Base-by-base conservation (phyloP, 2,888 invertebrate species). In the Eledona agricola region DNA sequence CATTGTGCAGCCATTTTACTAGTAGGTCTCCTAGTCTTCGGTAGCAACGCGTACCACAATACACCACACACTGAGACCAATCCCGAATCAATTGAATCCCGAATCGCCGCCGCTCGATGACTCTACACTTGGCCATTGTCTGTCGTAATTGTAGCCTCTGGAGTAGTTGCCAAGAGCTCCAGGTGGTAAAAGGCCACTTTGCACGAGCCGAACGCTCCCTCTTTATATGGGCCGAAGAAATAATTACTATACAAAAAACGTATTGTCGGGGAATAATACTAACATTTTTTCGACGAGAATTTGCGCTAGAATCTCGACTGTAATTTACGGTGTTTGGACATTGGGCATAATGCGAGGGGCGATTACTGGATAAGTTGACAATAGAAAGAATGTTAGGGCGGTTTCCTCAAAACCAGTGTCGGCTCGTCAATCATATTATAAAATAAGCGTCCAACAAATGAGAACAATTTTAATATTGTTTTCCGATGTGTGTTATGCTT, bases 101-200 rank as follows among this genome's bases (percentile, higher is more conserved):
- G 65, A 69, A 71, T 73, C 70, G 66, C 71, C 69, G 72, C 66
- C 71, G 66, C 67, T 68, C 70, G 71, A 72, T 73, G 73, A 72
- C 73, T 72, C 66, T 67, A 71, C 73, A 72, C 70, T 69, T 55
- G 59, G 28, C 67, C 55, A 72, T 76, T 76, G 75, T 76, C 69
- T 75, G 73, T 51, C 60, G 64, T 75, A 76, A 76, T 75, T 75
- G 74, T 72, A 67, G 75, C 75, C 74, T 72, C 74, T 76, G 75
- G 73, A 75, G 74, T 74, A 74, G 74, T 73, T 72, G 69, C 62
- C 66, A 67, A 65, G 60, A 69, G 57, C 74, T 62, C 71, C 73
- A 70, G 75, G 75, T 72, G 75, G 74, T 71, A 73, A 72, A 71
- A 72, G 70, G 73, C 70, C 71, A 71, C 70, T 72, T 69, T 69